Evolutionary conservation across 2,113 vertebrate genomes (phyloP).

Genomic region (Tetrax tetrax): DNA sequence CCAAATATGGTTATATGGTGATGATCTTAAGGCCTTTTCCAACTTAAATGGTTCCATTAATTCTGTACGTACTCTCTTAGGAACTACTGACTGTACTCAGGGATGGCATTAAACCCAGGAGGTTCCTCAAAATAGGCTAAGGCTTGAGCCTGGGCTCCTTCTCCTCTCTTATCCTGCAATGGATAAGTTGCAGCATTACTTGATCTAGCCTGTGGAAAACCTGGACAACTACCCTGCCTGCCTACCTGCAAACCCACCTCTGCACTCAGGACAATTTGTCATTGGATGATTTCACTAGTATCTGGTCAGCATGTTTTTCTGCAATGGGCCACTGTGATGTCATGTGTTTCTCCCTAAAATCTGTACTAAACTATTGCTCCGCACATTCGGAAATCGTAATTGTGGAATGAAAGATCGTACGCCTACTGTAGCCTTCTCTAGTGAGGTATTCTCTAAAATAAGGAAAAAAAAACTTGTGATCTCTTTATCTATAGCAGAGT

Average conservation of each 20-base stretch:
- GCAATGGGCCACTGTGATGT: background rate
- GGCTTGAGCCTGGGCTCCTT: background rate
- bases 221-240: background rate
- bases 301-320: background rate
- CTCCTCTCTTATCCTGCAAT: background rate
- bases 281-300: background rate
- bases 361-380: background rate
- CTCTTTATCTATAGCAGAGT: background rate
- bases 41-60: background rate
- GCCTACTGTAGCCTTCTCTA: background rate
- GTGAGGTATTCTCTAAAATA: background rate
- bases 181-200: background rate
- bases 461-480: background rate
- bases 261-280: background rate
- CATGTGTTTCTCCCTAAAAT: background rate
- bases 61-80: background rate
- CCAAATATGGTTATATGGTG: background rate
- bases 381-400: background rate
- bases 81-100: background rate
- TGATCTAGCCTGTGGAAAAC: background rate
- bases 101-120: background rate
- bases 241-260: background rate
- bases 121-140: background rate
- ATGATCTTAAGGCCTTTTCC: background rate
- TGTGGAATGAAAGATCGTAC: background rate